Evolutionary conservation across 1,140 invertebrate species (phyloP).

Genomic region (Ceratoteleas bidentatus): DNA sequence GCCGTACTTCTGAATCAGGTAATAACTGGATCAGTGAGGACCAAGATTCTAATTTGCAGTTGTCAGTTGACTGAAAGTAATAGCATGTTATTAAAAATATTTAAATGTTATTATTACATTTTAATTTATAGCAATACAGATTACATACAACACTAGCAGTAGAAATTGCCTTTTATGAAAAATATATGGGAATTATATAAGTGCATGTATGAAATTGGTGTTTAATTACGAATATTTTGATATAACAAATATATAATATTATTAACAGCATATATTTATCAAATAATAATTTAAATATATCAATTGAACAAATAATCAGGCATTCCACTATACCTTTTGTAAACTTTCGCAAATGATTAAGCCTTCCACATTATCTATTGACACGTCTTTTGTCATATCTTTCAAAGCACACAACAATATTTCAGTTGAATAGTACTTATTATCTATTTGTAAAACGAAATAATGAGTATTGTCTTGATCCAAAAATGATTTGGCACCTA

Average conservation of each 20-base stretch:
- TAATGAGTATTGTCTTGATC: conserved; percentile 77
- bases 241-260: no score
- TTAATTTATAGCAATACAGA: no score
- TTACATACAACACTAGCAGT: no score
- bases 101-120: no score
- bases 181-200: no score
- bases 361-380: conserved; percentile 82
- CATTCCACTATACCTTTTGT: conserved; percentile 76
- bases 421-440: conserved; percentile 86
- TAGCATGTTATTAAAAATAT: no score
- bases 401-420: conserved; percentile 82
- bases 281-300: no score
- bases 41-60: conserved; percentile 69
- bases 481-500: conserved; percentile 73
- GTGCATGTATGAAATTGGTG: no score
- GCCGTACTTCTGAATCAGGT: conserved; percentile 70
- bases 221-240: no score
- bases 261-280: no score
- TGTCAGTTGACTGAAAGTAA: conserved; percentile 75
- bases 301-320: no score
- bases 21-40: conserved; percentile 65
- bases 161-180: no score
- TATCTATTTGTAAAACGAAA: conserved; percentile 84
- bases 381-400: conserved; percentile 77
- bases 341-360: conserved; percentile 84